phyloP scores from a whole-genome alignment of 2,113 vertebrate genomes.

The Spheniscus mendiculus region DNA sequence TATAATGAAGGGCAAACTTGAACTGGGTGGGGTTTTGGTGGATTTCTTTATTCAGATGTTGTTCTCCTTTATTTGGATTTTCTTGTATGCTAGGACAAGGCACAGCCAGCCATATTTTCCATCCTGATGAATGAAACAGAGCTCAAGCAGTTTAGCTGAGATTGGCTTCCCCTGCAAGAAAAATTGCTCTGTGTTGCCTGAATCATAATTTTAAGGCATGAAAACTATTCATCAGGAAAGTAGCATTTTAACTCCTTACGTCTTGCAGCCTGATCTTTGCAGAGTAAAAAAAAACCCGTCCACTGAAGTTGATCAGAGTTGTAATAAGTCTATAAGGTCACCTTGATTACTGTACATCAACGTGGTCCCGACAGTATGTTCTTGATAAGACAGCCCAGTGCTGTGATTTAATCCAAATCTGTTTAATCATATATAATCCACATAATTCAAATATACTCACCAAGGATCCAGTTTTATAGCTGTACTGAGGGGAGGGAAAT shows the following conservation, averaged over 20 bases:
- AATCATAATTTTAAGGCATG: neutral
- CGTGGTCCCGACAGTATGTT: neutral
- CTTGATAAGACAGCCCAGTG: neutral
- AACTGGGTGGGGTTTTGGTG: neutral
- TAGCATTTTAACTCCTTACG: neutral
- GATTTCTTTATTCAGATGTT: neutral
- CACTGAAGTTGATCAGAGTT: neutral
- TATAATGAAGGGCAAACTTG: neutral
- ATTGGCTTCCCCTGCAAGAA: neutral
- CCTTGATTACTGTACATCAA: neutral
- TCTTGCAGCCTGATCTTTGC: neutral
- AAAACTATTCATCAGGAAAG: neutral
- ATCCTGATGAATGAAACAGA: neutral
- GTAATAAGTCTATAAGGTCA: conserved; percentile 11
- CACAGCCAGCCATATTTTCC: neutral
- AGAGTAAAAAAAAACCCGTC: neutral
- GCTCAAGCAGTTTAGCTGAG: neutral
- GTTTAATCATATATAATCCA: conserved; percentile 45
- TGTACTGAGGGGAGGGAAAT: neutral
- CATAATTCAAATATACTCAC: neutral
- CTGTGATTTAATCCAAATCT: conserved; percentile 51
- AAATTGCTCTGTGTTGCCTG: neutral
- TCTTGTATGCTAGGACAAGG: neutral
- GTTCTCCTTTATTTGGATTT: neutral
- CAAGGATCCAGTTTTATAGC: neutral